Percentiles rank a stretch among this genome's conserved stretches.
phyloP scores from a whole-genome alignment of 2,113 vertebrate species.

The Archilochus colubris region DNA sequence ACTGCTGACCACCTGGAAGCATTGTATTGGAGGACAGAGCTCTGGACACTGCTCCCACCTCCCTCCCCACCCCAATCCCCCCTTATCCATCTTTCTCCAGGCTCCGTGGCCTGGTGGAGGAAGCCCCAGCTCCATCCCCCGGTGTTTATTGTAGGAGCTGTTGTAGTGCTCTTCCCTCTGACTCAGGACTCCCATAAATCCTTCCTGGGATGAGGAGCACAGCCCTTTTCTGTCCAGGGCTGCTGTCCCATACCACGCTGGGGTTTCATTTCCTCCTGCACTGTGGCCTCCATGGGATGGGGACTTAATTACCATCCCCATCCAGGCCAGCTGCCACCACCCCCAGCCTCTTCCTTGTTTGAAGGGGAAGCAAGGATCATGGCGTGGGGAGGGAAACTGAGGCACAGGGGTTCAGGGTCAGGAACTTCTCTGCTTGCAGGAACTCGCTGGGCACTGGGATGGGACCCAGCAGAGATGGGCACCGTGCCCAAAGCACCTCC shows the following conservation, averaged over 20 bases:
- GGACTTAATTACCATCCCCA: background rate
- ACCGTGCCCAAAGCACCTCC: accelerated
- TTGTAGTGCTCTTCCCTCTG: background rate
- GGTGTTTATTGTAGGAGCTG: background rate
- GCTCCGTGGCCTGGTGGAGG: background rate
- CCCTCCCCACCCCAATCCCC: background rate
- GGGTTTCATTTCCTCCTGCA: background rate
- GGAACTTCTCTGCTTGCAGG: background rate
- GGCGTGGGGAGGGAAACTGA: background rate
- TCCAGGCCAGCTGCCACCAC: background rate
- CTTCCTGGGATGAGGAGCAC: background rate
- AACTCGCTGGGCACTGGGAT: accelerated
- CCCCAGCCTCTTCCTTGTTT: background rate
- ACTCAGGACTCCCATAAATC: background rate
- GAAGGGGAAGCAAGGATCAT: background rate
- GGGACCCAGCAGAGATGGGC: background rate
- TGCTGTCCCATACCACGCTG: background rate
- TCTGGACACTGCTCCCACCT: accelerated
- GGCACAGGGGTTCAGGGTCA: background rate
- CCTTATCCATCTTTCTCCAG: background rate
- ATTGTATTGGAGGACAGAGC: background rate
- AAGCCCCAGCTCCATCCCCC: background rate
- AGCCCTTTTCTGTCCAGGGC: background rate
- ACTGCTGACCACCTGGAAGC: background rate
- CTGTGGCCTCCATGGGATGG: background rate